phyloP scores from a whole-genome alignment of 2,113 vertebrate species.

The Ifrita kowaldi region DNA sequence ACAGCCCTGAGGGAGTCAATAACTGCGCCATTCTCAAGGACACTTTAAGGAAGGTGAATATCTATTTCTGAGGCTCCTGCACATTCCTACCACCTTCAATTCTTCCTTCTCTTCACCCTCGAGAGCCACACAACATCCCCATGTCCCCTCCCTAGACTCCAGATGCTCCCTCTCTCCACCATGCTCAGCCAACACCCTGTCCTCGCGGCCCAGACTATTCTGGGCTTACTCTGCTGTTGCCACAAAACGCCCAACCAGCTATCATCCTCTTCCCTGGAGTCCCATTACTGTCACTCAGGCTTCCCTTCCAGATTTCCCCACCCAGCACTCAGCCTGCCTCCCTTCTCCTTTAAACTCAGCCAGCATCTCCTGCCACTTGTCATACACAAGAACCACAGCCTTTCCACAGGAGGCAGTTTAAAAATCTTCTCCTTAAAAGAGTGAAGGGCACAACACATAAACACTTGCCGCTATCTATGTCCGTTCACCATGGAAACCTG shows the following conservation, averaged over 20 bases:
- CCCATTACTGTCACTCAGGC: conserved; percentile 57
- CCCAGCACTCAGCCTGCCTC: background rate
- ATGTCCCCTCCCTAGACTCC: background rate
- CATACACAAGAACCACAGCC: background rate
- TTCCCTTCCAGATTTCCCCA: conserved; percentile 18
- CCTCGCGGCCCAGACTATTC: conserved; percentile 29
- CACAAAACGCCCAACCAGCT: conserved; percentile 6
- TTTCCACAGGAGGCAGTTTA: background rate
- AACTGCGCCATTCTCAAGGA: conserved; percentile 9
- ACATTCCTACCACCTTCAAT: background rate
- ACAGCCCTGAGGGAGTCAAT: background rate
- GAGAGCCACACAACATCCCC: background rate
- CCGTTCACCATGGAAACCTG: conserved; percentile 17
- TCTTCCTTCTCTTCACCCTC: background rate
- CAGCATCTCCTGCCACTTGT: conserved; percentile 8
- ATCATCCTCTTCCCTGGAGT: conserved; percentile 1
- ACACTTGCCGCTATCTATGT: background rate
- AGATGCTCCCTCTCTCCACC: background rate
- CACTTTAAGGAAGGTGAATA: background rate
- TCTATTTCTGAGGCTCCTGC: background rate
- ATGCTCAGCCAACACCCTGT: background rate
- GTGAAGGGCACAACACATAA: background rate
- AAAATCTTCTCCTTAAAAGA: background rate
- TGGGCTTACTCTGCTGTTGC: background rate
- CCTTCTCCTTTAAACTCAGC: background rate